A percentile compares a stretch with the other conserved stretches of the same genome.
Conservation (phyloP, 2,113 vertebrate genomes). For the Poecile atricapillus region DNA sequence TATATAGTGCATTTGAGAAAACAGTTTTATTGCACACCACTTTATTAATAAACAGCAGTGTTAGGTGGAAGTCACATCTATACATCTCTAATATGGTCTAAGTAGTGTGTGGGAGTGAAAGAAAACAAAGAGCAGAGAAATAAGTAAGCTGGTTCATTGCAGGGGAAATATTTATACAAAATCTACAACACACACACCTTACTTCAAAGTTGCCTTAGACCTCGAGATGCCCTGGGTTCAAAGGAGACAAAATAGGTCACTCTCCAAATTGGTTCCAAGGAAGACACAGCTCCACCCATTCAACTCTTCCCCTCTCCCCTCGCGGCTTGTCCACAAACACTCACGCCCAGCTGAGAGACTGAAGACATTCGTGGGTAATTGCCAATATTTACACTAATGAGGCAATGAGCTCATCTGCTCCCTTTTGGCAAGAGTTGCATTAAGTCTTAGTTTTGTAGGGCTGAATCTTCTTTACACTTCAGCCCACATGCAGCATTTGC, state of each 20-base stretch:
- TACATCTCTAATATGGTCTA: not conserved
- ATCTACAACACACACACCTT: not conserved
- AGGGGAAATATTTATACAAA: not conserved
- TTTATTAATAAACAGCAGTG: not conserved
- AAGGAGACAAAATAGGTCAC: not conserved
- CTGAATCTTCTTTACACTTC: not conserved
- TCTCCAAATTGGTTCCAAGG: not conserved
- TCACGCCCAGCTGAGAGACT: not conserved
- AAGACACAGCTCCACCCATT: not conserved
- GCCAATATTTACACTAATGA: not conserved
- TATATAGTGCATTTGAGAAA: not conserved
- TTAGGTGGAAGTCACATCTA: not conserved
- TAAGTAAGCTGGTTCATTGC: not conserved
- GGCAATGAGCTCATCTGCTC: constrained; percentile 11
- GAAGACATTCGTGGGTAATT: not conserved
- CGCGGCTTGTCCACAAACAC: not conserved
- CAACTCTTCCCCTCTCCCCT: not conserved
- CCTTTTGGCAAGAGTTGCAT: not conserved
- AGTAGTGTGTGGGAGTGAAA: not conserved
- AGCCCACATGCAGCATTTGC: not conserved
- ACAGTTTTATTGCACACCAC: not conserved
- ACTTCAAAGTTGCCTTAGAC: not conserved
- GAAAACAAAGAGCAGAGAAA: not conserved
- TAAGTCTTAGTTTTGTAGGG: not conserved
- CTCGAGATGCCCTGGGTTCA: not conserved